These are phyloP conservation scores for Betta splendens DNA, from an alignment of 2,797 vertebrate genomes.

Conservation along the genomic window DNA sequence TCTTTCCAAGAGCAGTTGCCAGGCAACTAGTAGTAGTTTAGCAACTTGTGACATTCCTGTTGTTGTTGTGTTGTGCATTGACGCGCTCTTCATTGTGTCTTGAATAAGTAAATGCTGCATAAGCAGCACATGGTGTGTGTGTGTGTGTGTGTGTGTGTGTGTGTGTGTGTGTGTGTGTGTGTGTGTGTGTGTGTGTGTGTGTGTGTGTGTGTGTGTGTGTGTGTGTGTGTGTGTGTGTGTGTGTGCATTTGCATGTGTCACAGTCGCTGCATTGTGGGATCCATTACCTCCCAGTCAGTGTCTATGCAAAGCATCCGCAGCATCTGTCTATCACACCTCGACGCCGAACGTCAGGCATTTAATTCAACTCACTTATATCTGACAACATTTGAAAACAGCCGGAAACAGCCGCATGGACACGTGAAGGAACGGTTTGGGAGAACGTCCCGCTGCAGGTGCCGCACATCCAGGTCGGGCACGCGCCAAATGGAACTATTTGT, in stretches of 20 bases:
- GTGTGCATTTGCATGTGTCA: background rate
- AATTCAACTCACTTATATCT: no score
- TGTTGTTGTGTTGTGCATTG: background rate
- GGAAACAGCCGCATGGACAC: background rate
- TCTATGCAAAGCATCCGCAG: background rate
- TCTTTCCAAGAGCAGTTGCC: conserved; percentile 4
- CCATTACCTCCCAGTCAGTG: background rate
- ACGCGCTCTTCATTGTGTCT: background rate
- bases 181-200: background rate
- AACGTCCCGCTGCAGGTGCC: conserved; percentile 44
- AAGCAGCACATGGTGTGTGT: background rate
- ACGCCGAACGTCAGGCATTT: background rate
- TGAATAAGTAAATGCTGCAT: background rate
- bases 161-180: background rate
- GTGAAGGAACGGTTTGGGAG: background rate
- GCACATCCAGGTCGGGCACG: conserved; percentile 5
- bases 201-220: background rate
- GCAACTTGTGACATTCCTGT: conserved; percentile 2
- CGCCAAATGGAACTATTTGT: conserved; percentile 48
- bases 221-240: background rate
- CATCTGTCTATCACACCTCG: background rate
- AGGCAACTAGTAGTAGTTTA: conserved; percentile 14
- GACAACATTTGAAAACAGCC: background rate
- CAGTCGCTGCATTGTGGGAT: background rate
- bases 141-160: background rate